These are phyloP conservation scores for Heliconius aoede DNA, from an alignment of 2,888 invertebrate species.

Conservation along the genomic window DNA sequence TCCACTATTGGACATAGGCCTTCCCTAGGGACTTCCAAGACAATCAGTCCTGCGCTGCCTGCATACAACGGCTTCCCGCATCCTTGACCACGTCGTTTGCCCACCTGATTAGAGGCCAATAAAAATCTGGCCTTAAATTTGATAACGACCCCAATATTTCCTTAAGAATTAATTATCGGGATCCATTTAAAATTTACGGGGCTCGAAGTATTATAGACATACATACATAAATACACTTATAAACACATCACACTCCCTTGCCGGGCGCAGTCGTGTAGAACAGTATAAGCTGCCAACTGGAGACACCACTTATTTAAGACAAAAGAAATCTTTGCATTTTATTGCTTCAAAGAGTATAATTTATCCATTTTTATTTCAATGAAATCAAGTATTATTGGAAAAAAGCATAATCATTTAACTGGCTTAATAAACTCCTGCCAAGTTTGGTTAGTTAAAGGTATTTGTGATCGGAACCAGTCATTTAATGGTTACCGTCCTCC, in stretches of 20 bases:
- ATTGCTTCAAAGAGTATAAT: background rate
- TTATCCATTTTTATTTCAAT: slow-evolving; percentile 1
- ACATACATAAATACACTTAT: background rate
- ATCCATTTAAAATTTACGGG: too few species aligned
- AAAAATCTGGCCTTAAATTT: too few species aligned
- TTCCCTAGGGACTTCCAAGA: too few species aligned
- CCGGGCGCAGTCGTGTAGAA: too few species aligned
- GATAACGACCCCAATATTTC: too few species aligned
- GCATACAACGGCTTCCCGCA: too few species aligned
- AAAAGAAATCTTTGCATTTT: slow-evolving; percentile 11
- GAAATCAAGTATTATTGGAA: background rate
- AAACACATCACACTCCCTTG: background rate
- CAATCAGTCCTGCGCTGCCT: too few species aligned
- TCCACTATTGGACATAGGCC: too few species aligned
- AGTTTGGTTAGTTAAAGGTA: slow-evolving; percentile 18
- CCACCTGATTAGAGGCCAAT: too few species aligned
- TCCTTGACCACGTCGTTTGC: too few species aligned
- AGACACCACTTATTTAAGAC: background rate
- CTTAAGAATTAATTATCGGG: too few species aligned
- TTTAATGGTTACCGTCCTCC: slow-evolving; percentile 2
- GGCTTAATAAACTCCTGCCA: slow-evolving; percentile 11
- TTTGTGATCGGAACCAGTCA: slow-evolving; percentile 21
- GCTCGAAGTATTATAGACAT: too few species aligned
- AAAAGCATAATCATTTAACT: slow-evolving; percentile 30
- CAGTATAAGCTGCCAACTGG: background rate